These are phyloP conservation scores for Rhinoderma darwinii DNA, from an alignment of 2,113 vertebrate genomes.

Conservation along the genomic window DNA sequence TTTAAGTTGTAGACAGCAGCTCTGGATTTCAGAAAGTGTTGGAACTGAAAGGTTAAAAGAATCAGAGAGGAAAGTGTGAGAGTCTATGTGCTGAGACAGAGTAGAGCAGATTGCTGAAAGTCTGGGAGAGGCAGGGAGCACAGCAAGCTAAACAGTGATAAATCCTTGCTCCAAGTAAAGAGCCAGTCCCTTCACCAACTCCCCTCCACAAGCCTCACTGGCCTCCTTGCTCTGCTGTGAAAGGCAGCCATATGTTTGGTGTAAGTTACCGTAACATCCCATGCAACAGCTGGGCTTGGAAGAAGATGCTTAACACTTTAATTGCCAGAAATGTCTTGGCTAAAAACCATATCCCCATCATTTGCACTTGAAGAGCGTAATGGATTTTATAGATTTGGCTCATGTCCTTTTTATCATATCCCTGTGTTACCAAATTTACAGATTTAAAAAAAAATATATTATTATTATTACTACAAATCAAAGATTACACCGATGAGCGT, in stretches of 20 bases:
- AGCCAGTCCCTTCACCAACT: constrained; percentile 51
- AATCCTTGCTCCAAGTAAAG: constrained; percentile 47
- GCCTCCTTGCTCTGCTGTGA: constrained; percentile 58
- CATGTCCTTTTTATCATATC: background rate
- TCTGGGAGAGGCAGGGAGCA: constrained; percentile 52
- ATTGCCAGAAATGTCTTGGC: background rate
- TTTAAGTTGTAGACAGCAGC: constrained; percentile 15
- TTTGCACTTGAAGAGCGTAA: background rate
- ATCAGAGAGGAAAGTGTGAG: background rate
- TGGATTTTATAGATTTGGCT: background rate
- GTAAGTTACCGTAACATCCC: constrained; percentile 61
- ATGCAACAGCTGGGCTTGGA: constrained; percentile 55
- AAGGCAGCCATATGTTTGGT: constrained; percentile 57
- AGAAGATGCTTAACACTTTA: constrained; percentile 54
- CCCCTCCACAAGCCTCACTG: constrained; percentile 38
- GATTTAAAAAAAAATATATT: no score
- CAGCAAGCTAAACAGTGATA: constrained; percentile 59
- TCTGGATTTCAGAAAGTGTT: constrained; percentile 4
- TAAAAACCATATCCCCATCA: background rate
- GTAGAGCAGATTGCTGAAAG: constrained; percentile 25
- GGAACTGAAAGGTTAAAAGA: constrained; percentile 6
- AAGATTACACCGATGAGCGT: background rate
- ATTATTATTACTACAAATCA: background rate
- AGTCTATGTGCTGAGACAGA: constrained; percentile 1
- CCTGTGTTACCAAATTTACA: background rate